Percentiles rank a stretch among this genome's conserved stretches.
phyloP scores from a whole-genome alignment of 2,888 invertebrate species.

The Drosophila prolongata region DNA sequence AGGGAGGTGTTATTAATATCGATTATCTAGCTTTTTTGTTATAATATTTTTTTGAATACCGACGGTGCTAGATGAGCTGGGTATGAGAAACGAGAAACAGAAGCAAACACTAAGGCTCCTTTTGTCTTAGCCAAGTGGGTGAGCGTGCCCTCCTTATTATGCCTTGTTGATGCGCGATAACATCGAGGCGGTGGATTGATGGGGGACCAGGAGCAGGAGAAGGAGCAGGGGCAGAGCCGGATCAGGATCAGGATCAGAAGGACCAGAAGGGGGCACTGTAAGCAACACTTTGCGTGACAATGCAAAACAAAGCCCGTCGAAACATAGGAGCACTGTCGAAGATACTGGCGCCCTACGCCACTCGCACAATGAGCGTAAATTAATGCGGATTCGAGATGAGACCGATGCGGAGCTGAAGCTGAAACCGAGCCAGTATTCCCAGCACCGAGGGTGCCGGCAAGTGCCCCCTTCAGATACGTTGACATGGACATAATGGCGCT shows the following conservation, averaged over 20 bases:
- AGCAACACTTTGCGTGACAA: constrained; percentile 69
- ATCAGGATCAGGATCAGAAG: constrained; percentile 5
- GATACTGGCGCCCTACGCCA: constrained; percentile 31
- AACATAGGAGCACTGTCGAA: constrained; percentile 19
- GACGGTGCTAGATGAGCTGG: neutral
- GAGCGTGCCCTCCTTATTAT: constrained; percentile 45
- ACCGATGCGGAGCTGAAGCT: constrained; percentile 3
- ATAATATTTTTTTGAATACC: constrained; percentile 1
- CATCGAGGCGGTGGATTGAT: constrained; percentile 58
- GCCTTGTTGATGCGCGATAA: constrained; percentile 66
- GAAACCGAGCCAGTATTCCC: constrained; percentile 1
- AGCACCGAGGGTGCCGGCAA: constrained; percentile 18
- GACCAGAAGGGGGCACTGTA: constrained; percentile 9
- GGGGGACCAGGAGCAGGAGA: constrained; percentile 2
- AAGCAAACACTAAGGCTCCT: constrained; percentile 24
- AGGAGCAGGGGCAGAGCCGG: neutral
- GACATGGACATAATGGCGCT: constrained; percentile 59
- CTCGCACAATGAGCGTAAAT: constrained; percentile 72
- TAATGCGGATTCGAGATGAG: constrained; percentile 71
- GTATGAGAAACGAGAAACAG: constrained; percentile 16
- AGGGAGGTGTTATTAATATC: too few species aligned
- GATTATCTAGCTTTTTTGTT: too few species aligned
- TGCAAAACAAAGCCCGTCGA: constrained; percentile 50
- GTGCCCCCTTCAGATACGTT: constrained; percentile 42
- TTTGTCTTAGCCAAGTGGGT: constrained; percentile 63